These are phyloP conservation scores for Drosophila cracens DNA, from an alignment of 2,888 invertebrate species.

Conservation along the genomic window DNA sequence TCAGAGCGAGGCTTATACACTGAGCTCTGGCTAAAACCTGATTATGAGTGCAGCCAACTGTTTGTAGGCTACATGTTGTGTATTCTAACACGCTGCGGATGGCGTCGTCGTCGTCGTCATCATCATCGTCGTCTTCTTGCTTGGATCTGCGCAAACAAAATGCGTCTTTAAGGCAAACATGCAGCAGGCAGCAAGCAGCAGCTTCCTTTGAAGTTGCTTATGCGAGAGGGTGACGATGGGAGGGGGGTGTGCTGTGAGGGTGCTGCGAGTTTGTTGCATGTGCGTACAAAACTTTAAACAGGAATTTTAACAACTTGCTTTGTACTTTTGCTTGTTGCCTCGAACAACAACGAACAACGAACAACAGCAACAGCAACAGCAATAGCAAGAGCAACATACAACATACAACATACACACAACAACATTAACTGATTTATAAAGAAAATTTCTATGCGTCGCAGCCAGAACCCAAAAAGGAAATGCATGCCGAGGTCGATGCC, in stretches of 20 bases:
- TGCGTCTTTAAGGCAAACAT: constrained; percentile 80
- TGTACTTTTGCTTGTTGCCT: constrained; percentile 72
- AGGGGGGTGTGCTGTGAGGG: not conserved
- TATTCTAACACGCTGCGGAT: constrained; percentile 78
- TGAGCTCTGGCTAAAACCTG: constrained; percentile 70
- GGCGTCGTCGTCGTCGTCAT: constrained; percentile 54
- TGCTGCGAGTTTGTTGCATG: constrained; percentile 63
- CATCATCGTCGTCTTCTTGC: constrained; percentile 41
- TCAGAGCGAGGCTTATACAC: constrained; percentile 23
- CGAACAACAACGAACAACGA: constrained; percentile 48
- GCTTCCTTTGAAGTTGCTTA: constrained; percentile 75
- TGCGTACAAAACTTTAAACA: constrained; percentile 81
- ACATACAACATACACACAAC: constrained; percentile 24
- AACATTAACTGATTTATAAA: constrained; percentile 73
- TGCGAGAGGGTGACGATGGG: not conserved
- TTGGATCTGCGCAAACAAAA: constrained; percentile 74
- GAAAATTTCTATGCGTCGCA: constrained; percentile 73
- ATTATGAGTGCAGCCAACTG: constrained; percentile 77
- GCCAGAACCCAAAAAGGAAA: constrained; percentile 74
- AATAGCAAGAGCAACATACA: constrained; percentile 34
- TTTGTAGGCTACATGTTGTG: constrained; percentile 72
- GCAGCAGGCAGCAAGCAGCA: constrained; percentile 67
- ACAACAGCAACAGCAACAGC: constrained; percentile 44
- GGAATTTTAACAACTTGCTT: constrained; percentile 81
- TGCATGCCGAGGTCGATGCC: constrained; percentile 64